Conservation (phyloP, 2,797 vertebrate genomes). For the Sitta carolinensis region DNA sequence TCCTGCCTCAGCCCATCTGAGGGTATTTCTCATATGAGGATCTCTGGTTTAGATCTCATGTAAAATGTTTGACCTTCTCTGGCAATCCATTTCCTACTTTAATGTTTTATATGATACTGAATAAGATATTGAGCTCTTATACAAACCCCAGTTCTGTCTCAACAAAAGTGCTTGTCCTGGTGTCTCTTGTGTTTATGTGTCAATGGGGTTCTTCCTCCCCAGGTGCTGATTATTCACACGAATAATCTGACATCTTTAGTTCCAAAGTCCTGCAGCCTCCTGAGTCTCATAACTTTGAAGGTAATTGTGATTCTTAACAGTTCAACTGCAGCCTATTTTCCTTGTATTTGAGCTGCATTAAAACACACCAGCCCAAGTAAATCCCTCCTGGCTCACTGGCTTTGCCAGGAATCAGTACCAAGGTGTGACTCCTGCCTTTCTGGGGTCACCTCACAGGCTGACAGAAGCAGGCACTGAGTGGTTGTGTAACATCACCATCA, state of each 20-base stretch:
- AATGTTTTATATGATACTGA: background rate
- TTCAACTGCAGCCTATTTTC: background rate
- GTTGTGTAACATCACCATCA: background rate
- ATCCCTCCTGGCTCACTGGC: background rate
- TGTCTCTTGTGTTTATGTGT: background rate
- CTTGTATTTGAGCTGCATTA: background rate
- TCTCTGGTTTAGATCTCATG: background rate
- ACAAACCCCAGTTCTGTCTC: background rate
- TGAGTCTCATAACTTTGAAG: conserved; percentile 86
- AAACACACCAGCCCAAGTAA: background rate
- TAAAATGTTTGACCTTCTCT: background rate
- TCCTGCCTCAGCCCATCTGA: background rate
- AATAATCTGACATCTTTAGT: conserved; percentile 86
- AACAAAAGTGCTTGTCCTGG: background rate
- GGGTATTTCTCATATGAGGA: background rate
- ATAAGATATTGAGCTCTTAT: background rate
- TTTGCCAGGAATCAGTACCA: background rate
- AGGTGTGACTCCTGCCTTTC: background rate
- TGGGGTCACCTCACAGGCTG: background rate
- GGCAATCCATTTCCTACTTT: background rate
- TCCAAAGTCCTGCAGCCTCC: conserved; percentile 87
- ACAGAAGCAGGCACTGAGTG: background rate
- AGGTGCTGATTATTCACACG: conserved; percentile 92
- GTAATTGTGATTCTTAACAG: conserved; percentile 65
- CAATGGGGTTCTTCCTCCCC: background rate